These are phyloP conservation scores for Mormyrus proboscirostris DNA, from an alignment of 2,797 vertebrate genomes.

Conservation along the genomic window DNA sequence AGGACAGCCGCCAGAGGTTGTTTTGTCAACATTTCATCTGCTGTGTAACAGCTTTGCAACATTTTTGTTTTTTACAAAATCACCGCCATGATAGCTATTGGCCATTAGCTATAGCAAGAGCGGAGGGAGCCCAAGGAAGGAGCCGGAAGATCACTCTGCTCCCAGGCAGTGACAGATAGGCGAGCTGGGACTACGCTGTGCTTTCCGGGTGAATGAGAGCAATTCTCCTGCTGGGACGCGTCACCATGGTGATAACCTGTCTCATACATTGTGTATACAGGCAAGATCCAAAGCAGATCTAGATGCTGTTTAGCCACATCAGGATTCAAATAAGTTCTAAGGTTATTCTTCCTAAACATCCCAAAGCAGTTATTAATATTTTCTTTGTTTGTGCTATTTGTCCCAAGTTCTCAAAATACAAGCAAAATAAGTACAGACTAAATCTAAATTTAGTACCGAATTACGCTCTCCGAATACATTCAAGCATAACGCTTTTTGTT, in stretches of 20 bases:
- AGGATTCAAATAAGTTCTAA: background rate
- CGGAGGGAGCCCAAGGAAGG: background rate
- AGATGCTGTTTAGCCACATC: background rate
- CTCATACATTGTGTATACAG: background rate
- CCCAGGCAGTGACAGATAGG: background rate
- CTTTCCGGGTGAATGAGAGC: background rate
- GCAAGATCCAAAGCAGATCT: background rate
- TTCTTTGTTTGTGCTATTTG: background rate
- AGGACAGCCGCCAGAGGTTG: background rate
- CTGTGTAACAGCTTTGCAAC: background rate
- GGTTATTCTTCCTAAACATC: background rate
- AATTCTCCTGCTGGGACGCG: background rate
- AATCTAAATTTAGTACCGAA: background rate
- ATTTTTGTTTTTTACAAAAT: background rate
- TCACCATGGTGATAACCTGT: background rate
- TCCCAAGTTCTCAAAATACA: background rate
- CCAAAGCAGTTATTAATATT: background rate
- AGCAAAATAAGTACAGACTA: background rate
- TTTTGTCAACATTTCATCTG: background rate
- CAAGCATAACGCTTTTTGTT: background rate
- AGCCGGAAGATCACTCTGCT: background rate
- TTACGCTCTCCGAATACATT: background rate
- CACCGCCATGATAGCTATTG: background rate
- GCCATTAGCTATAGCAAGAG: background rate
- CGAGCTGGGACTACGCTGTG: background rate